phyloP scores from a whole-genome alignment of 1,140 invertebrate genomes.

The Geopemphigus sp. region DNA sequence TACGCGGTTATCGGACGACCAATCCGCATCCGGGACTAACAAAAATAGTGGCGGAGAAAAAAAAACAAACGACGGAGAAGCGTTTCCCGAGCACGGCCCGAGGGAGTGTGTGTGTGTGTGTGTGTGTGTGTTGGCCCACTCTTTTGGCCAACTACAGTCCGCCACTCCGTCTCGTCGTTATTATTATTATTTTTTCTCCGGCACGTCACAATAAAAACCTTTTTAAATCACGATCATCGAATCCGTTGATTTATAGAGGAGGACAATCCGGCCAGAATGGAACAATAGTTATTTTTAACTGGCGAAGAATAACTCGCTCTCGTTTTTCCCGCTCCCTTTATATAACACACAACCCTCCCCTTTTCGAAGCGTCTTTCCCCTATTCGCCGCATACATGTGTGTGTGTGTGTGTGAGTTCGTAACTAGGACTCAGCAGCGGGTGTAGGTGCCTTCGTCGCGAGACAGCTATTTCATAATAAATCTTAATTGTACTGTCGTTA shows the following conservation, averaged over 20 bases:
- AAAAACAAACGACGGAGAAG: conserved; percentile 16
- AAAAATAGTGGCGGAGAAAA: background rate
- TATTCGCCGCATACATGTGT: background rate
- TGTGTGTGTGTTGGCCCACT: background rate
- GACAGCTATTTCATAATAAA: conserved; percentile 37
- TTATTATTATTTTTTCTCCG: conserved; percentile 14
- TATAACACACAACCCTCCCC: background rate
- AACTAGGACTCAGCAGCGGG: too few relatives aligned
- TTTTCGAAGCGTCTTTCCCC: too few relatives aligned
- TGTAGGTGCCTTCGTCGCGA: background rate
- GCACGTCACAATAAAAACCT: conserved; percentile 18
- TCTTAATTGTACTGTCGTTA: conserved; percentile 48
- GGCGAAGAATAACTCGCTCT: background rate
- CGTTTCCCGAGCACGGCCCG: background rate
- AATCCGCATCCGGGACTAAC: background rate
- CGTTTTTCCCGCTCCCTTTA: background rate
- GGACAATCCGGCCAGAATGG: background rate
- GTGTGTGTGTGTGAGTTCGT: too few relatives aligned
- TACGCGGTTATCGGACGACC: background rate
- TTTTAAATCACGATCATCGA: conserved; percentile 41
- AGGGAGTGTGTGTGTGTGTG: too few relatives aligned
- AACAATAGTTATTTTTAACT: conserved; percentile 32
- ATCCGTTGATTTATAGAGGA: conserved; percentile 30
- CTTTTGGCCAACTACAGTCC: background rate
- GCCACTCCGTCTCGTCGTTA: background rate